These are phyloP conservation scores for Rhynchopsitta pachyrhyncha DNA, from an alignment of 2,113 vertebrate genomes.

Conservation along the genomic window DNA sequence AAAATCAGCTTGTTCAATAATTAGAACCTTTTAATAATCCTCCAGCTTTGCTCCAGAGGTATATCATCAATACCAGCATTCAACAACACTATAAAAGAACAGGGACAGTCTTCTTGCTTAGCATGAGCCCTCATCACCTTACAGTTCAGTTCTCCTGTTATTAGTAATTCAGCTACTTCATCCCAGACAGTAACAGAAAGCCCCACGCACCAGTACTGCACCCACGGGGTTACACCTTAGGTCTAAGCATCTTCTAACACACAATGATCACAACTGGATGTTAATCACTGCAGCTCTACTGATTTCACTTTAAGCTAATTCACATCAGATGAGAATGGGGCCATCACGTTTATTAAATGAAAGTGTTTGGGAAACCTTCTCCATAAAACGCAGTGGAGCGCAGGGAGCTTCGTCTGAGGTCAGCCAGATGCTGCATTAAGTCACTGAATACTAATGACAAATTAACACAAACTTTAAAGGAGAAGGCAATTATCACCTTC, in stretches of 20 bases:
- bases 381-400: rapidly evolving
- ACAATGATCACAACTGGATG: rapidly evolving
- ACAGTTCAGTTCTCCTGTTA: background rate
- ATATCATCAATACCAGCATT: background rate
- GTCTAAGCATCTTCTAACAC: background rate
- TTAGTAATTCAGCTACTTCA: rapidly evolving
- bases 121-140: rapidly evolving
- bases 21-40: background rate
- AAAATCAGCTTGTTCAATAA: background rate
- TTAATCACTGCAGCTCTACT: rapidly evolving
- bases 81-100: background rate
- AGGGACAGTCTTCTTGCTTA: background rate
- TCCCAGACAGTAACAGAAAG: background rate
- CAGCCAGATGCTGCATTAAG: slow-evolving; percentile 7
- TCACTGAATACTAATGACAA: background rate
- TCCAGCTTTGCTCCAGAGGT: background rate
- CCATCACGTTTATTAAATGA: background rate
- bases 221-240: background rate
- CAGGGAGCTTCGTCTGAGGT: background rate
- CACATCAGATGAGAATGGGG: rapidly evolving
- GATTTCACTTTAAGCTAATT: background rate
- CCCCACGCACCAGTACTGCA: rapidly evolving
- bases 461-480: background rate
- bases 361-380: background rate
- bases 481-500: slow-evolving; percentile 18